These are phyloP conservation scores for Agrochola lychnidis DNA, from an alignment of 2,888 invertebrate species.

Conservation along the genomic window DNA sequence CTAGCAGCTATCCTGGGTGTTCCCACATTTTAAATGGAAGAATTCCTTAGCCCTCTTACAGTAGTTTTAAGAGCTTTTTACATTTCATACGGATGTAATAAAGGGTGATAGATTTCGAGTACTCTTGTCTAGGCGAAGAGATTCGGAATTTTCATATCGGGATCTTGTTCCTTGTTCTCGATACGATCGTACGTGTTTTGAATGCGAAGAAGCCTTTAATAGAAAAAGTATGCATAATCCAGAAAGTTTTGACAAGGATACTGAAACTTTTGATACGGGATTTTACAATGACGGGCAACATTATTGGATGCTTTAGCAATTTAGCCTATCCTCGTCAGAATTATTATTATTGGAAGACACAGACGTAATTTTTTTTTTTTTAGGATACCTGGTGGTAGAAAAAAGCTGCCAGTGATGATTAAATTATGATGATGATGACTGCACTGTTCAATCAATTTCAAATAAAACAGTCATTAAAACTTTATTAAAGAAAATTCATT, in stretches of 20 bases:
- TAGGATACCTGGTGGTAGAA: background rate
- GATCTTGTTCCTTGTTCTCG: conserved; percentile 32
- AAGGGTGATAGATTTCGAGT: conserved; percentile 56
- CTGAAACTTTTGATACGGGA: background rate
- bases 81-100: conserved; percentile 46
- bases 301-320: background rate
- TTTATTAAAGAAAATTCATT: too few relatives aligned
- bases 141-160: conserved; percentile 50
- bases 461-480: background rate
- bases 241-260: conserved; percentile 34
- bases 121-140: conserved; percentile 30
- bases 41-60: conserved; percentile 47
- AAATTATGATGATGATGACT: background rate
- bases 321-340: background rate
- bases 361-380: background rate
- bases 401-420: background rate
- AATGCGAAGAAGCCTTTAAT: conserved; percentile 11
- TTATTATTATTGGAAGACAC: background rate
- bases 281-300: too few relatives aligned
- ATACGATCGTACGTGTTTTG: conserved; percentile 35
- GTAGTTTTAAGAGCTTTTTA: conserved; percentile 58
- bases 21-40: conserved; percentile 62
- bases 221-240: conserved; percentile 27
- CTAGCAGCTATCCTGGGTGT: conserved; percentile 62
- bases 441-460: background rate